Evolutionary conservation across 2,797 vertebrate species (phyloP).

Genomic region (Aeoliscus strigatus): DNA sequence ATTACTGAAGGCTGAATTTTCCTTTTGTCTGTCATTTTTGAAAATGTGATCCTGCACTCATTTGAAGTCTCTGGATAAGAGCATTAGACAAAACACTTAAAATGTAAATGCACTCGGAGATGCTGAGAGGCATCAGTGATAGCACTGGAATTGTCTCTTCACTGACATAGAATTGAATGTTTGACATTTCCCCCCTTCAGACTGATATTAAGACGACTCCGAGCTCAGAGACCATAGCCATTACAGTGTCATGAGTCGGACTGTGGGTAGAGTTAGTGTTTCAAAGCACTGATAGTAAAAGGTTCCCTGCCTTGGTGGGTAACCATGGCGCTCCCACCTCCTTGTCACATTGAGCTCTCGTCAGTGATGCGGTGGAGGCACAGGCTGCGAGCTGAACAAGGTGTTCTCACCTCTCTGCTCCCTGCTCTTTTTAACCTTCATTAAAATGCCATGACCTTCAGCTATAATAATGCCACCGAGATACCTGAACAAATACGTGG

Average conservation of each 20-base stretch:
- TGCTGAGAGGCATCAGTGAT: constrained; percentile 30
- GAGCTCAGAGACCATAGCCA: constrained; percentile 14
- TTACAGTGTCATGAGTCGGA: constrained; percentile 25
- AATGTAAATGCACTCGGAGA: constrained; percentile 47
- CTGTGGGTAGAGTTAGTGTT: constrained; percentile 21
- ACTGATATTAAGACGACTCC: constrained; percentile 14
- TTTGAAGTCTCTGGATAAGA: constrained; percentile 16
- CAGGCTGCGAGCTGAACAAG: constrained; percentile 39
- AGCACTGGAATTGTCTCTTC: constrained; percentile 18
- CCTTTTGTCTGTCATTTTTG: background rate
- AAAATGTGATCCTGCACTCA: constrained; percentile 6
- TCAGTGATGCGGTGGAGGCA: constrained; percentile 31
- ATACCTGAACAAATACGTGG: constrained; percentile 77
- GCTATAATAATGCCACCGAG: constrained; percentile 79
- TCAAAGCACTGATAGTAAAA: constrained; percentile 24
- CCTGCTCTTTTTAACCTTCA: constrained; percentile 57
- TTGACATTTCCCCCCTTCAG: constrained; percentile 32
- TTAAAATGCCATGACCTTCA: constrained; percentile 73
- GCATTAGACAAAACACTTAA: constrained; percentile 27
- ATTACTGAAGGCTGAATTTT: constrained; percentile 3
- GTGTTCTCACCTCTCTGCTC: constrained; percentile 46
- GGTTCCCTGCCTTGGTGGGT: constrained; percentile 21
- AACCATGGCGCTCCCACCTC: constrained; percentile 41
- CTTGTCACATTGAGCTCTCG: constrained; percentile 41
- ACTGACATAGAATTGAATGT: constrained; percentile 3